Percentiles rank a stretch among this genome's conserved stretches.
phyloP scores from a whole-genome alignment of 2,113 vertebrate species.

The Chauna torquata region DNA sequence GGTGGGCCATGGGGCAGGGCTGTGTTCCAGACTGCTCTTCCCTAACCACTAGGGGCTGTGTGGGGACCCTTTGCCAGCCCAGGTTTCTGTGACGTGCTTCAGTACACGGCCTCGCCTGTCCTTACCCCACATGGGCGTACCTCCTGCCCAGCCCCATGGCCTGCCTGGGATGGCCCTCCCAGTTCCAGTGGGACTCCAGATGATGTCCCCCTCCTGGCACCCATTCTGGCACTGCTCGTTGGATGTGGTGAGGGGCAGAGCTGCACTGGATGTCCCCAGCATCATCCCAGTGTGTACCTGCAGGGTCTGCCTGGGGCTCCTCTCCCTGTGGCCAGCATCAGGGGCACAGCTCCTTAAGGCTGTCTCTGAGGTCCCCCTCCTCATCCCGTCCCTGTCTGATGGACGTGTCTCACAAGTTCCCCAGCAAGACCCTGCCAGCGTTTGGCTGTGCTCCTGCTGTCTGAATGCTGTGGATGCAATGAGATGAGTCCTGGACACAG shows the following conservation, averaged over 20 bases:
- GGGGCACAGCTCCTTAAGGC: background rate
- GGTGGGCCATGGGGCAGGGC: background rate
- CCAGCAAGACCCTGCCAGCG: background rate
- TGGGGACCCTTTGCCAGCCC: background rate
- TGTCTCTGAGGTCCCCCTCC: background rate
- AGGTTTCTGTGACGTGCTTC: background rate
- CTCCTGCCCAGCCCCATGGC: background rate
- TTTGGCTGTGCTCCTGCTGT: background rate
- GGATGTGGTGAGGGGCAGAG: background rate
- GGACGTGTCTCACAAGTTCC: accelerated
- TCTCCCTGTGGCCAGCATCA: background rate
- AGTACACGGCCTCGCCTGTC: background rate
- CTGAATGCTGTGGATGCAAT: background rate
- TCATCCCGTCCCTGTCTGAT: background rate
- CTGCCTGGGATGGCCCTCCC: background rate
- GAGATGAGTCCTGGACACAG: background rate
- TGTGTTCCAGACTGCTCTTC: background rate
- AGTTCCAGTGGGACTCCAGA: background rate
- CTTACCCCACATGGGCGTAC: background rate
- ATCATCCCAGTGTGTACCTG: background rate
- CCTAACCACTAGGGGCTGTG: accelerated
- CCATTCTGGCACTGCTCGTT: accelerated
- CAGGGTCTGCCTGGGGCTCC: background rate
- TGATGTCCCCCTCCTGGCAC: background rate
- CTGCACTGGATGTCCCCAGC: background rate